A percentile compares a stretch with the other conserved stretches of the same genome.
Evolutionary conservation across 2,797 vertebrate species (phyloP).

Genomic region (Microhierax caerulescens): DNA sequence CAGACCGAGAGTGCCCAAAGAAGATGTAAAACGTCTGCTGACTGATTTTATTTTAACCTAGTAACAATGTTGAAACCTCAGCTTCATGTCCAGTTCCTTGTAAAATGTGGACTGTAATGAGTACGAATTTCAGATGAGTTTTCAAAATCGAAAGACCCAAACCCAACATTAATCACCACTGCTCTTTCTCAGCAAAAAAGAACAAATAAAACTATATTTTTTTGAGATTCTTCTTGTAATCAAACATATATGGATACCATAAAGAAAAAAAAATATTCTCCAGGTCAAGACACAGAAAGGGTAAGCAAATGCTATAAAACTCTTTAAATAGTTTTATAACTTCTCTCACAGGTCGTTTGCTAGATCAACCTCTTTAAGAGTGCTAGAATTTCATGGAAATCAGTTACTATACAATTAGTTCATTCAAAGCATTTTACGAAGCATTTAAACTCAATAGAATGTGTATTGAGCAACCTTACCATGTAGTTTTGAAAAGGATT

Average conservation of each 20-base stretch:
- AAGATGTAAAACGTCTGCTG: neutral
- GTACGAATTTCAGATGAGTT: neutral
- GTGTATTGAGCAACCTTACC: neutral
- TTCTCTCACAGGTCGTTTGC: neutral
- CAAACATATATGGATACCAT: neutral
- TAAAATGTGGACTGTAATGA: neutral
- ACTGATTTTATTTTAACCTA: neutral
- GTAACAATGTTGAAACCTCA: neutral
- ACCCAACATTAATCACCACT: rapidly evolving
- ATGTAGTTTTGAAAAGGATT: neutral
- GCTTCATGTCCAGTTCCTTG: neutral
- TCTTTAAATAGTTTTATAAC: neutral
- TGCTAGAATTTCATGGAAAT: neutral
- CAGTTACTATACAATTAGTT: neutral
- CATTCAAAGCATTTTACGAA: neutral
- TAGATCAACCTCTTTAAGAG: neutral
- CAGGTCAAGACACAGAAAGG: neutral
- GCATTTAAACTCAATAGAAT: neutral
- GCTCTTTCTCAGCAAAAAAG: neutral
- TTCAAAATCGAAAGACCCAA: neutral
- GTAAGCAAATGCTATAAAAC: neutral
- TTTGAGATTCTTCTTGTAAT: neutral
- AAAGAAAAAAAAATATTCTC: neutral
- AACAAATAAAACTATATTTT: neutral
- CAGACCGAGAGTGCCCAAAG: neutral